These are phyloP conservation scores for Myotis findleyi DNA, from an alignment of 2,797 vertebrate species.

Conservation along the genomic window DNA sequence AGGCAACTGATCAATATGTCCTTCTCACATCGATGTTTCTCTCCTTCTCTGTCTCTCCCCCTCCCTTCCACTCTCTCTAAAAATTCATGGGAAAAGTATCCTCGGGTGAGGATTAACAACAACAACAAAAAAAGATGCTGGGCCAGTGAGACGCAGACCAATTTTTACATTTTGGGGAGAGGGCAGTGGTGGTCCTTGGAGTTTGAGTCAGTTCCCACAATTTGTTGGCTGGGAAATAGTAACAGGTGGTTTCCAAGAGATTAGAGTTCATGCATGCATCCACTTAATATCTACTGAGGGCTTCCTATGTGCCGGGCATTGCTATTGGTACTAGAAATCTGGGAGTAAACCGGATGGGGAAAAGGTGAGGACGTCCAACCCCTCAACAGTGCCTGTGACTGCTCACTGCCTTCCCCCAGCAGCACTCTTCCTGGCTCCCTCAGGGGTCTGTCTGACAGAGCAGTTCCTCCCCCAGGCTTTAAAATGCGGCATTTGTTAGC, in stretches of 20 bases:
- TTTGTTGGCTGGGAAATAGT: background rate
- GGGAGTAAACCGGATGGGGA: background rate
- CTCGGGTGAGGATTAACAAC: too few species aligned
- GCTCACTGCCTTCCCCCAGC: background rate
- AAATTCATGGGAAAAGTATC: too few species aligned
- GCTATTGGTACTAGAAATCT: background rate
- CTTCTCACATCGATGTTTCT: too few species aligned
- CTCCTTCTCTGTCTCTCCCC: too few species aligned
- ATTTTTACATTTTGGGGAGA: background rate
- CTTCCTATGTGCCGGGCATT: background rate
- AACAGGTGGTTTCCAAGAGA: background rate
- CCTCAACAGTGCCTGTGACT: background rate
- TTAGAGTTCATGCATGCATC: background rate
- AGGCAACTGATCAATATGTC: too few species aligned
- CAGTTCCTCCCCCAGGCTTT: background rate
- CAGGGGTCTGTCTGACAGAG: background rate
- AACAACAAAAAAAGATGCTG: background rate
- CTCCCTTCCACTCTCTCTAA: too few species aligned
- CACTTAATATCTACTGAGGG: slow-evolving; percentile 5
- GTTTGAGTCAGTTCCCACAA: background rate
- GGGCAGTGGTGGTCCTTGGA: background rate
- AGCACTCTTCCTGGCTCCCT: background rate
- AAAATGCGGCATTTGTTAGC: slow-evolving; percentile 48
- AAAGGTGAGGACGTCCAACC: background rate
- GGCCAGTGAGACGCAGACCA: background rate